phyloP scores from a whole-genome alignment of 2,797 vertebrate genomes.

The Halcyon chelicuti region DNA sequence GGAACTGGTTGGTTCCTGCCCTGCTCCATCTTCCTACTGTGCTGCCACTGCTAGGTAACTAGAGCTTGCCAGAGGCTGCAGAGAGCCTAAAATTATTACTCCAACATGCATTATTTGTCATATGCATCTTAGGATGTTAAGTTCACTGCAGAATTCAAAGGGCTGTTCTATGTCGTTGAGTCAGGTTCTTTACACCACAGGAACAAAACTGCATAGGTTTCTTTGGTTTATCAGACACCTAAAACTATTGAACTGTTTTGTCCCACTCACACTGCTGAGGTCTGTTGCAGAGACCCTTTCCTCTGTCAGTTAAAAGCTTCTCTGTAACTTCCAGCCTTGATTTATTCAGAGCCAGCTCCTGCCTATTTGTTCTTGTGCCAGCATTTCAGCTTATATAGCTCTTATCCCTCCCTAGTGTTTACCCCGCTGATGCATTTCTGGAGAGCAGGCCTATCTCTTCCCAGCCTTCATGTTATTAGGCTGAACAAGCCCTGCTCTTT shows the following conservation, averaged over 20 bases:
- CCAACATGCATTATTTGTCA: not conserved
- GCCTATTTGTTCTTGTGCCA: constrained; percentile 73
- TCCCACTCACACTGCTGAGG: not conserved
- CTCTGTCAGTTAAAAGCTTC: constrained; percentile 38
- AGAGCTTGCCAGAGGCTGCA: constrained; percentile 1
- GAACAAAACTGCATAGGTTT: not conserved
- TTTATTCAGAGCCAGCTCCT: constrained; percentile 67
- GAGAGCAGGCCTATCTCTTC: constrained; percentile 67
- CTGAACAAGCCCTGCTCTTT: constrained; percentile 66
- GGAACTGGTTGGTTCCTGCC: not conserved
- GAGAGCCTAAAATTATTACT: not conserved
- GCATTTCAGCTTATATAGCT: constrained; percentile 70
- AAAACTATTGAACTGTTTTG: not conserved
- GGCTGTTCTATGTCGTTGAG: not conserved
- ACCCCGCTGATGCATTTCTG: constrained; percentile 37
- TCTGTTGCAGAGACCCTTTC: not conserved
- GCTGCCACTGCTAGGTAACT: not conserved
- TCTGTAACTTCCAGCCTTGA: constrained; percentile 57
- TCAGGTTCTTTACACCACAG: not conserved
- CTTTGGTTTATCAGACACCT: not conserved
- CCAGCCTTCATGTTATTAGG: constrained; percentile 61
- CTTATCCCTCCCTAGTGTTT: constrained; percentile 71
- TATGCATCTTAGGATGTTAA: not conserved
- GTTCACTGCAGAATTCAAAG: not conserved
- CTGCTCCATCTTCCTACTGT: not conserved